phyloP scores from a whole-genome alignment of 1,140 invertebrate genomes.

The Drosophila nebulosa region DNA sequence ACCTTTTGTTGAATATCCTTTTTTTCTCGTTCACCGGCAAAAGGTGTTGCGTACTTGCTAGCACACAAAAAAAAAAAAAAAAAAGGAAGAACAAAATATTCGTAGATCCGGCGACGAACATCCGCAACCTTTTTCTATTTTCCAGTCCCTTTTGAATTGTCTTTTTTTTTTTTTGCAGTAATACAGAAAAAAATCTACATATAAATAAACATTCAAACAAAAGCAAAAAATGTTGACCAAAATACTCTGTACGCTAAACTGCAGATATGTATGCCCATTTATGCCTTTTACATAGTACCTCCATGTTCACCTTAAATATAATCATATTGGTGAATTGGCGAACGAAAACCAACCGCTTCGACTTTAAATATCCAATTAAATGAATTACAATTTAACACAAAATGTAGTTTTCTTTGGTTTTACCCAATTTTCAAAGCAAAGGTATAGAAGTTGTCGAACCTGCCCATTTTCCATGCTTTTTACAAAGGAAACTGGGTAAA shows the following conservation, averaged over 20 bases:
- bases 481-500: slow-evolving; percentile 45
- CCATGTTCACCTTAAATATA: neutral
- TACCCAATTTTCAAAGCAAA: neutral
- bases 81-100: slow-evolving; percentile 29
- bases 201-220: slow-evolving; percentile 77
- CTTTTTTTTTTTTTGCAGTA: slow-evolving; percentile 53
- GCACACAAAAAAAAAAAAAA: slow-evolving; percentile 43
- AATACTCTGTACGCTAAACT: slow-evolving; percentile 1
- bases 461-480: neutral
- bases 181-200: slow-evolving; percentile 64
- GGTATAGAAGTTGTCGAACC: neutral
- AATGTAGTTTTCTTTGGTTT: too few species aligned
- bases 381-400: neutral
- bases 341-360: neutral
- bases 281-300: neutral
- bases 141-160: slow-evolving; percentile 39
- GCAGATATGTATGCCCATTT: neutral
- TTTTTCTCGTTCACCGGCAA: slow-evolving; percentile 31
- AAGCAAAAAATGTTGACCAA: slow-evolving; percentile 6
- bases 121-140: slow-evolving; percentile 48
- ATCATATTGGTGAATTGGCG: neutral
- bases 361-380: neutral
- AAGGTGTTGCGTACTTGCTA: slow-evolving; percentile 58
- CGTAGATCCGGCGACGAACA: slow-evolving; percentile 59
- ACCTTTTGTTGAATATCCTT: slow-evolving; percentile 62